Base-by-base conservation (phyloP, 2,888 invertebrate species). In the Cephus nigrinus region DNA sequence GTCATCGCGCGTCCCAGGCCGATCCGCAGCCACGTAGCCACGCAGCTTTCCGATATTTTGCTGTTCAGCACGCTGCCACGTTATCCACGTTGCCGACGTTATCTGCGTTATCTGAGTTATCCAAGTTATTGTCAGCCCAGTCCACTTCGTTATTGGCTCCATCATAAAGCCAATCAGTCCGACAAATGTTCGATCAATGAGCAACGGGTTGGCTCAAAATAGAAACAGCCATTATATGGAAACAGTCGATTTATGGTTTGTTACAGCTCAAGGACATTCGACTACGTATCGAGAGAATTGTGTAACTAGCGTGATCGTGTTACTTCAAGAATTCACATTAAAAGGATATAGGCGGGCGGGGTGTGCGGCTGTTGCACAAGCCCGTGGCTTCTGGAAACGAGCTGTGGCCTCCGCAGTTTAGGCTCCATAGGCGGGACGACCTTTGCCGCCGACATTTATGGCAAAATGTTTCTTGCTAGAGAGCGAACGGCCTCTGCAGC, bases 31-130 rank as follows among this genome's bases (percentile, higher is more conserved):
- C 32, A 75, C 75, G 71, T 79, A 80, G 76, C 68, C 80, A 82
- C 80, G 83, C 83, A 84, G 81, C 82, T 81, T 76, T 75, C 36
- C 80, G 81, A 76, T 82, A 80, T 75, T 82, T 82, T 80, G 79
- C 80, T 73, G 79, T 74, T 82, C 80, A 81, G 79, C 83, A 79
- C 76, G 83, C 76, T 73, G 72, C 79, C 75, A 81, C 77, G 81
- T 81, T 83, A 81, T 82, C 83, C 80, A 40, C 80, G 83, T 78
- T 80, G 31, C 77, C 36, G 12, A 36, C 79, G 82, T 82, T 83
- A 81, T 82, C 83, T 78, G 33, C 80, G 83, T 79, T 81, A 68
- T 79, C 79, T 74, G 81, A 78, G 81, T 82, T 83, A 81, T 82
- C 83, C 79, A 40, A 79, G 83, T 79, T 81, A 68, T 79, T 79